A percentile compares a stretch with the other conserved stretches of the same genome.
Evolutionary conservation across 2,797 vertebrate species (phyloP).

Genomic region (Champsocephalus esox): DNA sequence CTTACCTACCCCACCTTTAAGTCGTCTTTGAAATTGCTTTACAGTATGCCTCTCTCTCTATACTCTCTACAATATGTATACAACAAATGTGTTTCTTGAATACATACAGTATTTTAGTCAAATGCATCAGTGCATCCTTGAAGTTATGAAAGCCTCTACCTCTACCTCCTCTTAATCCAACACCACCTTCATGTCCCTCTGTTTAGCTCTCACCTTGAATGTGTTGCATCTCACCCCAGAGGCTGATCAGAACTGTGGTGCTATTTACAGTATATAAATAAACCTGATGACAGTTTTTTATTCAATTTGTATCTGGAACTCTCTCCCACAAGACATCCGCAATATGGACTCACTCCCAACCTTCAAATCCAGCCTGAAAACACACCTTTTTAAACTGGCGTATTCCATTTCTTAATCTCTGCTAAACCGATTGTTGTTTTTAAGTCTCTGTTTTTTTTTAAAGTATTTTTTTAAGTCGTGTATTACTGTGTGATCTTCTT

Average conservation of each 20-base stretch:
- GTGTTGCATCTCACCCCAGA: constrained; percentile 7
- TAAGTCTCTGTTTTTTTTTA: too few species aligned
- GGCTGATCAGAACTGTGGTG: neutral
- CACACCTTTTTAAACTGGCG: too few species aligned
- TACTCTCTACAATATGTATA: constrained; percentile 10
- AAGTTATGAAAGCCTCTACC: constrained; percentile 30
- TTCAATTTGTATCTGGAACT: too few species aligned
- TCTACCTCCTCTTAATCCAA: constrained; percentile 30
- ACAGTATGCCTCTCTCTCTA: neutral
- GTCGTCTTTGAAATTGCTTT: constrained; percentile 22
- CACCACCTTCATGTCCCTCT: constrained; percentile 11
- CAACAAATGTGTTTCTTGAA: constrained; percentile 19
- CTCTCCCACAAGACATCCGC: too few species aligned
- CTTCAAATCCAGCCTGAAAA: too few species aligned
- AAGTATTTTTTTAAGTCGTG: too few species aligned
- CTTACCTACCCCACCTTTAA: neutral
- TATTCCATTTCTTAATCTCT: too few species aligned
- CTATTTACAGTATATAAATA: constrained; percentile 8
- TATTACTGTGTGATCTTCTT: too few species aligned
- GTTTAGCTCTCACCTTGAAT: constrained; percentile 16
- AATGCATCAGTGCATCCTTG: constrained; percentile 33
- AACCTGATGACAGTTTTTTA: neutral
- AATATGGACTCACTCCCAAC: too few species aligned
- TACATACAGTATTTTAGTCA: constrained; percentile 36
- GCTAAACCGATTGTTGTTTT: too few species aligned